Conservation (phyloP, 2,113 vertebrate genomes). For the Parotia lawesii region DNA sequence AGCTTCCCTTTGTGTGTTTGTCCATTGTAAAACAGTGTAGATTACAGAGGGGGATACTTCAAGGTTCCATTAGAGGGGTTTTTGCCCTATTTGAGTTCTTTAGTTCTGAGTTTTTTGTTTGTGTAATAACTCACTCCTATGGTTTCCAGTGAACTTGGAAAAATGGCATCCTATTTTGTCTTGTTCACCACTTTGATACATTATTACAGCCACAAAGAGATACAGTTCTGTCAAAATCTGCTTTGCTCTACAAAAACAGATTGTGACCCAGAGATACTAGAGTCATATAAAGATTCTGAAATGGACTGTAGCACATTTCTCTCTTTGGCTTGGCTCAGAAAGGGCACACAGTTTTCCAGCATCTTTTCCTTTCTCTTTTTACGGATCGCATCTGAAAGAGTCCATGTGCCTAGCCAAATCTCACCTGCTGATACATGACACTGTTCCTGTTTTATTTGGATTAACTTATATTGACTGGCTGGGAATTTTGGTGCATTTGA, state of each 20-base stretch:
- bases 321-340: neutral
- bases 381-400: neutral
- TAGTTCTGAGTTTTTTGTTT: neutral
- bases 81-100: neutral
- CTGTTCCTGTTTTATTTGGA: neutral
- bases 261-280: slow-evolving; percentile 19
- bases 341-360: neutral
- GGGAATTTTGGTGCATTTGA: neutral
- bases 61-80: neutral
- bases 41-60: neutral
- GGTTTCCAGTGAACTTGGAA: neutral
- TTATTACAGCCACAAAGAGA: neutral
- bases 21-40: neutral
- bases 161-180: neutral
- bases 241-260: slow-evolving; percentile 1
- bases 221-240: slow-evolving; percentile 27
- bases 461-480: neutral
- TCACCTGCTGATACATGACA: rapidly evolving
- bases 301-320: neutral
- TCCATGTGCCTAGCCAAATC: neutral
- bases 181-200: neutral
- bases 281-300: slow-evolving; percentile 9
- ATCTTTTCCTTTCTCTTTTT: neutral
- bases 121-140: neutral
- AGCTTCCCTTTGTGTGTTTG: neutral